These are phyloP conservation scores for Alces alces DNA, from an alignment of 2,113 vertebrate species.

Conservation along the genomic window DNA sequence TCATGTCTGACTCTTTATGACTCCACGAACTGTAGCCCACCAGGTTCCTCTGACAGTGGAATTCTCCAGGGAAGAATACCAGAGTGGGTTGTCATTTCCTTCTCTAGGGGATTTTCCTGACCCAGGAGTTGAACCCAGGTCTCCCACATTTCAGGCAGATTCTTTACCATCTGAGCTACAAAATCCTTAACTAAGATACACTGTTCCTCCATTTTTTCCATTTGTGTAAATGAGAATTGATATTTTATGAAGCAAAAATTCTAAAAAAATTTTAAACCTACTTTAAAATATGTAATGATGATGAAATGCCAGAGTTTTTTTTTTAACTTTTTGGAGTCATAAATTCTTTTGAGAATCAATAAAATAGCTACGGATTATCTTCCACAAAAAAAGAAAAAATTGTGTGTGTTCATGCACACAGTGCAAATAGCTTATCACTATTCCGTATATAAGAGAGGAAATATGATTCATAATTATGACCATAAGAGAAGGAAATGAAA, in stretches of 20 bases:
- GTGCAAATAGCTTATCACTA: neutral
- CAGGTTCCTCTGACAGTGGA: neutral
- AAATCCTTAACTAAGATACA: neutral
- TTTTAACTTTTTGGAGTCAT: neutral
- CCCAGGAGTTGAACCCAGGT: neutral
- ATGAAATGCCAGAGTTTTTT: neutral
- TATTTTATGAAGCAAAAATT: neutral
- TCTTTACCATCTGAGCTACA: neutral
- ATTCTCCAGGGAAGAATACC: neutral
- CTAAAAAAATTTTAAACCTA: neutral
- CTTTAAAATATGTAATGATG: conserved; percentile 2
- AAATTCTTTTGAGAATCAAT: neutral
- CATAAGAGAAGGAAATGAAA: neutral
- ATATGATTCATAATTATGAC: neutral
- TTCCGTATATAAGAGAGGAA: neutral
- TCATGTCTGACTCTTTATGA: neutral
- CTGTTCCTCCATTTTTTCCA: neutral
- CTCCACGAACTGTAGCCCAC: neutral
- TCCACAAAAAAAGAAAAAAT: neutral
- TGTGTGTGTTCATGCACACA: neutral
- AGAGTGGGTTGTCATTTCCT: neutral
- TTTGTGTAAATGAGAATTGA: neutral
- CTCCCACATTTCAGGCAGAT: neutral
- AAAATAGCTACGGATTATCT: neutral
- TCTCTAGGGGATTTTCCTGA: neutral